phyloP scores from a whole-genome alignment of 2,113 vertebrate species.

The Zosterops borbonicus region DNA sequence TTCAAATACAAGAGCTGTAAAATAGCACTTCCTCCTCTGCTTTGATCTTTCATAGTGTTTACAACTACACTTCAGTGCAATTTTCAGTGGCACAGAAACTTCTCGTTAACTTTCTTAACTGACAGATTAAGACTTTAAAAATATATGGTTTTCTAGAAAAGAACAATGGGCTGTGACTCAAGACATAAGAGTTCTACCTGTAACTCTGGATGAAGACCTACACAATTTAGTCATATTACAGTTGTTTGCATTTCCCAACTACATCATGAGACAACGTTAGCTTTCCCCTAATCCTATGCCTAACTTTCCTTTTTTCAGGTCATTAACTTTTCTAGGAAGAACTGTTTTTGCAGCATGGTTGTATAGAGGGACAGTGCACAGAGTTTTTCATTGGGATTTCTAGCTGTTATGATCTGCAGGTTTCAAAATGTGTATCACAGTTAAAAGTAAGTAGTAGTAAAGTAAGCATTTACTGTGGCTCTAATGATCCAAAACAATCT shows the following conservation, averaged over 20 bases:
- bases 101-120: not conserved
- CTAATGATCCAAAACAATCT: not conserved
- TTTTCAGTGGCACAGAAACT: not conserved
- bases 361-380: not conserved
- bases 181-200: not conserved
- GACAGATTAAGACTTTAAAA: not conserved
- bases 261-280: not conserved
- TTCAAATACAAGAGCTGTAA: not conserved
- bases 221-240: not conserved
- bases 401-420: not conserved
- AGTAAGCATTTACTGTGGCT: not conserved
- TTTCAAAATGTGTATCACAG: not conserved
- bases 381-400: not conserved
- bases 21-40: not conserved
- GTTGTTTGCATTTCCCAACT: not conserved
- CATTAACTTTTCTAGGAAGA: not conserved
- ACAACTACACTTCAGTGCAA: not conserved
- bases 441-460: not conserved
- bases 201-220: not conserved
- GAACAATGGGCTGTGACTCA: not conserved
- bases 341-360: accelerated
- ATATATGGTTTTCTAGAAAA: not conserved
- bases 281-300: not conserved
- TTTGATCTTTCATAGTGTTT: not conserved
- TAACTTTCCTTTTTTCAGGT: not conserved